These are phyloP conservation scores for Myiotriccus ornatus DNA, from an alignment of 2,797 vertebrate species.

Conservation along the genomic window DNA sequence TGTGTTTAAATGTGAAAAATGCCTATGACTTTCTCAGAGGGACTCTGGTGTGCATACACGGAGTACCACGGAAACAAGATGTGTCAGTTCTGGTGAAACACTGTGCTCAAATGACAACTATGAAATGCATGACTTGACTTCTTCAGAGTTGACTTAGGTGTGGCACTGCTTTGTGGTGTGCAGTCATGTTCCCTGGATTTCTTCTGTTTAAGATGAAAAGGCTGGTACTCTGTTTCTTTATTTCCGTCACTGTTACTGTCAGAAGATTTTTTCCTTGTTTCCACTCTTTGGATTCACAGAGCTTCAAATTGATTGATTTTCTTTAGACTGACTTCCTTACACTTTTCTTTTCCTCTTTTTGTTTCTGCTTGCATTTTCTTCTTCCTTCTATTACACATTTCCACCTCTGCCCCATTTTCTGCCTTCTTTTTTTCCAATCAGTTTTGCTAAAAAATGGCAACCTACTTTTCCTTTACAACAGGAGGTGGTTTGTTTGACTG, in stretches of 20 bases:
- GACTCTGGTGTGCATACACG: rapidly evolving
- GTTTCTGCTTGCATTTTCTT: not conserved
- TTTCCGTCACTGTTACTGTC: not conserved
- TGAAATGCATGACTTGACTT: not conserved
- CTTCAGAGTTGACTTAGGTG: not conserved
- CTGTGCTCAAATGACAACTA: not conserved
- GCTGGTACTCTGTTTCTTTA: not conserved
- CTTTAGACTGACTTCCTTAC: not conserved
- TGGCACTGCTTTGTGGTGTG: not conserved
- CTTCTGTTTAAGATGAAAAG: not conserved
- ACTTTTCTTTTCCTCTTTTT: not conserved
- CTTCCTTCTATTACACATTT: not conserved
- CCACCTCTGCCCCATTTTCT: not conserved
- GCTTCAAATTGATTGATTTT: not conserved
- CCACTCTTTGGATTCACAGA: not conserved
- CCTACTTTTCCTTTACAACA: not conserved
- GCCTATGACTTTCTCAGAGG: not conserved
- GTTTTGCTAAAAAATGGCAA: not conserved
- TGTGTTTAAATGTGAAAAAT: not conserved
- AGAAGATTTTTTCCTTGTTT: not conserved
- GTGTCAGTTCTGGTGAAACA: not conserved
- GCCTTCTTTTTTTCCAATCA: not conserved
- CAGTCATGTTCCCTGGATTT: not conserved
- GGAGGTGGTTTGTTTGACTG: not conserved
- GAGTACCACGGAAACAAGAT: not conserved